Evolutionary conservation across 1,140 invertebrate species (phyloP).

Genomic region (Bombus ignitus): DNA sequence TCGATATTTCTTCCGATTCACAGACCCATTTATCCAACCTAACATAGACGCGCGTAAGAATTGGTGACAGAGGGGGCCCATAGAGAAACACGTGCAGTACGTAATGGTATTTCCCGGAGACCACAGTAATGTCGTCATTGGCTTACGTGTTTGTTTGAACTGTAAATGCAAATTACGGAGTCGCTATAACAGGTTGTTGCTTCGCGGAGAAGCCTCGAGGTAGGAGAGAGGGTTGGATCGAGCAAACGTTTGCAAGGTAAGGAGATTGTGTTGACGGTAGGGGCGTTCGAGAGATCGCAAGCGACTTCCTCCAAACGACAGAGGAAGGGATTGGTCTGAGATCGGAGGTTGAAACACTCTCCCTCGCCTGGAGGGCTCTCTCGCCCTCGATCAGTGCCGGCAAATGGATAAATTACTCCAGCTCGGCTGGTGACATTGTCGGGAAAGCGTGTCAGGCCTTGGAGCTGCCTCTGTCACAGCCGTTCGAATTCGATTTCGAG

Average conservation of each 20-base stretch:
- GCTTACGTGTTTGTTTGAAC: conserved; percentile 50
- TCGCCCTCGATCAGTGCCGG: conserved; percentile 43
- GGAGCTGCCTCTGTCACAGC: conserved; percentile 10
- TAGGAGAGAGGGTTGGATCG: conserved; percentile 20
- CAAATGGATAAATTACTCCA: conserved; percentile 58
- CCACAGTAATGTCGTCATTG: conserved; percentile 34
- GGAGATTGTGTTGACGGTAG: conserved; percentile 37
- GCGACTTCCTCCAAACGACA: background rate
- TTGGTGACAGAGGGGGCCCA: conserved; percentile 5
- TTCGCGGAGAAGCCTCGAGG: background rate
- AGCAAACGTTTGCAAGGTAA: conserved; percentile 51
- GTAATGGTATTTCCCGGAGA: background rate
- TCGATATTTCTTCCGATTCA: background rate
- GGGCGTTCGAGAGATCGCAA: conserved; percentile 16
- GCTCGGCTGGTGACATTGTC: conserved; percentile 12
- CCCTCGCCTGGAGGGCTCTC: conserved; percentile 11
- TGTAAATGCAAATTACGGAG: conserved; percentile 55
- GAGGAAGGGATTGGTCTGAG: conserved; percentile 45
- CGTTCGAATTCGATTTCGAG: conserved; percentile 30
- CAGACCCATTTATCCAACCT: background rate
- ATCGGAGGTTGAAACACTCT: conserved; percentile 38
- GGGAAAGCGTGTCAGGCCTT: background rate
- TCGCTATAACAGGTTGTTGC: conserved; percentile 57
- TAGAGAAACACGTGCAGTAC: background rate
- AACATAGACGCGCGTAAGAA: background rate